A percentile compares a stretch with the other conserved stretches of the same genome.
Evolutionary conservation across 2,888 invertebrate species (phyloP).

Genomic region (Margaritifera margaritifera): DNA sequence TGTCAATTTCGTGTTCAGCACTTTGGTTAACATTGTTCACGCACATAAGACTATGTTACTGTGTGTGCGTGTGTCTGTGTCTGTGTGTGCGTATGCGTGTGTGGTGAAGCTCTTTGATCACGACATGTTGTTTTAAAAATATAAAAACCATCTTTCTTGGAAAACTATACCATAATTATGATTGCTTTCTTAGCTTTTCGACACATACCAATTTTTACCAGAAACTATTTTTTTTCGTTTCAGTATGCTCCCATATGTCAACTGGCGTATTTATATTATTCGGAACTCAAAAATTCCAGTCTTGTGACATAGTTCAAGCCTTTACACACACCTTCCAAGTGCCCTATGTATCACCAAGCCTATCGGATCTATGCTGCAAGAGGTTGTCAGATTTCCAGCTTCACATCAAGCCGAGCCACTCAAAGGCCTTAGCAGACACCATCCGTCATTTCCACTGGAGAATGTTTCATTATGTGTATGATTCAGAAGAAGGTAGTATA

Average conservation of each 20-base stretch:
- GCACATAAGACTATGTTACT: too few relatives aligned
- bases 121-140: too few relatives aligned
- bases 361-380: constrained; percentile 31
- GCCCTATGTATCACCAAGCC: constrained; percentile 60
- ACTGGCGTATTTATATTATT: constrained; percentile 61
- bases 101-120: too few relatives aligned
- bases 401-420: constrained; percentile 85
- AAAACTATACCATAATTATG: too few relatives aligned
- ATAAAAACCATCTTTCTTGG: too few relatives aligned
- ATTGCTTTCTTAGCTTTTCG: too few relatives aligned
- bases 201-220: background rate
- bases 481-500: constrained; percentile 59
- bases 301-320: constrained; percentile 55
- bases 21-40: too few relatives aligned
- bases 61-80: too few relatives aligned
- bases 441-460: constrained; percentile 52
- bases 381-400: constrained; percentile 79
- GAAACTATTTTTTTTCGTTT: constrained; percentile 18
- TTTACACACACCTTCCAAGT: constrained; percentile 59
- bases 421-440: constrained; percentile 78
- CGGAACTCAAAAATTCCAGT: constrained; percentile 53
- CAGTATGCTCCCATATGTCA: constrained; percentile 61
- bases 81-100: too few relatives aligned
- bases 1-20: too few relatives aligned
- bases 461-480: constrained; percentile 57